Evolutionary conservation across 2,888 invertebrate species (phyloP).

Genomic region (Patella ulyssiponensis): DNA sequence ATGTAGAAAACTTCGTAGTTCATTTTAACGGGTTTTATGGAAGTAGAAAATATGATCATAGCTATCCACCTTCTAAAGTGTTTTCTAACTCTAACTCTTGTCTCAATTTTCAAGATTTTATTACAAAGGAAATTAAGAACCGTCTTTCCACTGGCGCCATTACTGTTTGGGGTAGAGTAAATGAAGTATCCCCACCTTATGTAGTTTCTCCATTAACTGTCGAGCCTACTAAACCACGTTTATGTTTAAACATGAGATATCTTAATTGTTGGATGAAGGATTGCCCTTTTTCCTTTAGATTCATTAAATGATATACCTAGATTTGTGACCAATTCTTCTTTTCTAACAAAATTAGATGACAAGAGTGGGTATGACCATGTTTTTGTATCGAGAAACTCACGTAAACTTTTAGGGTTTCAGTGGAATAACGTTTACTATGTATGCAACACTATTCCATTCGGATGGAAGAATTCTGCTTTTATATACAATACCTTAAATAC

Average conservation of each 20-base stretch:
- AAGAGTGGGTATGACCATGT: background rate
- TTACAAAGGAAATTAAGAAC: background rate
- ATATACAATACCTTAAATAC: background rate
- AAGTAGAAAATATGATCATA: background rate
- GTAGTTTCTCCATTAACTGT: conserved; percentile 1
- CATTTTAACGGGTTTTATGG: background rate
- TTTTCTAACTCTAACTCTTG: background rate
- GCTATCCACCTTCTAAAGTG: background rate
- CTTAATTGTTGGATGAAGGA: background rate
- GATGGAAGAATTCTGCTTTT: conserved; percentile 7
- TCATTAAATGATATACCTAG: background rate
- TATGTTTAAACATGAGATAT: background rate
- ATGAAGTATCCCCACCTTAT: background rate
- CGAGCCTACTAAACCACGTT: background rate
- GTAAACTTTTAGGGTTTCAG: background rate
- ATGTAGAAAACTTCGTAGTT: background rate
- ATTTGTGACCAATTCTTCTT: background rate
- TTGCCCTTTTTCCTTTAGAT: background rate
- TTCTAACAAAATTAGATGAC: background rate
- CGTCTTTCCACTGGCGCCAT: background rate
- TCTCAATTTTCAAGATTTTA: background rate
- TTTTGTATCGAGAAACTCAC: background rate
- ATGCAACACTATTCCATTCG: conserved; percentile 4
- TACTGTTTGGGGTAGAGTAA: background rate
- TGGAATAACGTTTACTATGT: conserved; percentile 1